Conservation (phyloP, 2,797 vertebrate genomes). For the Buphagus erythrorhynchus region DNA sequence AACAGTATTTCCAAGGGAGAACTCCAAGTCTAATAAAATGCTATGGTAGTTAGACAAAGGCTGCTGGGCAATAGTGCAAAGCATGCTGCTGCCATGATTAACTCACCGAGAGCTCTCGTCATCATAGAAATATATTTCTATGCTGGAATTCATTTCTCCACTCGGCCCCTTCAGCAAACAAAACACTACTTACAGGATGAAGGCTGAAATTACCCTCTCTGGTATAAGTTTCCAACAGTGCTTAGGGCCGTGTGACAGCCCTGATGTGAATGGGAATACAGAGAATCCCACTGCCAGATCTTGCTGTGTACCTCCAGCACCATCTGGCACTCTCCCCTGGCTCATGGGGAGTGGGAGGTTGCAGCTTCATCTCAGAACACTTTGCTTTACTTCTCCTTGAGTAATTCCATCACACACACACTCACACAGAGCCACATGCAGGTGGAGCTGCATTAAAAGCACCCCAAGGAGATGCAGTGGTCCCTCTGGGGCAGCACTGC, state of each 20-base stretch:
- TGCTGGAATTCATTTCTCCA: neutral
- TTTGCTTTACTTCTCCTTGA: neutral
- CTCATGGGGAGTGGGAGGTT: neutral
- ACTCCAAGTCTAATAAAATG: neutral
- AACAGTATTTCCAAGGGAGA: neutral
- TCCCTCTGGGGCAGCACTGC: fast-evolving
- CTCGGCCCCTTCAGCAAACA: neutral
- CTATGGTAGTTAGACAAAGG: neutral
- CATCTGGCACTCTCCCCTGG: neutral
- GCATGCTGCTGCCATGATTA: neutral
- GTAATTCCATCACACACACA: neutral
- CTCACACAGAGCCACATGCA: no score
- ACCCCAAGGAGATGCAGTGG: neutral
- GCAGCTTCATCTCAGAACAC: neutral
- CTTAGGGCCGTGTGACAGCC: neutral
- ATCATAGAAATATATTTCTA: neutral
- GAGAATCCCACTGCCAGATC: neutral
- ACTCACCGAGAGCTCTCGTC: neutral
- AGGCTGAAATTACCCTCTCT: neutral
- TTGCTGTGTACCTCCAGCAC: neutral
- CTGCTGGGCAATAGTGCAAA: neutral
- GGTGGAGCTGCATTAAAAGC: fast-evolving
- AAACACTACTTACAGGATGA: neutral
- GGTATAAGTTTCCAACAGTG: neutral
- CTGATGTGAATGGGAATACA: neutral